Conservation (phyloP, 1,140 invertebrate species). For the Rhynchophorus ferrugineus region DNA sequence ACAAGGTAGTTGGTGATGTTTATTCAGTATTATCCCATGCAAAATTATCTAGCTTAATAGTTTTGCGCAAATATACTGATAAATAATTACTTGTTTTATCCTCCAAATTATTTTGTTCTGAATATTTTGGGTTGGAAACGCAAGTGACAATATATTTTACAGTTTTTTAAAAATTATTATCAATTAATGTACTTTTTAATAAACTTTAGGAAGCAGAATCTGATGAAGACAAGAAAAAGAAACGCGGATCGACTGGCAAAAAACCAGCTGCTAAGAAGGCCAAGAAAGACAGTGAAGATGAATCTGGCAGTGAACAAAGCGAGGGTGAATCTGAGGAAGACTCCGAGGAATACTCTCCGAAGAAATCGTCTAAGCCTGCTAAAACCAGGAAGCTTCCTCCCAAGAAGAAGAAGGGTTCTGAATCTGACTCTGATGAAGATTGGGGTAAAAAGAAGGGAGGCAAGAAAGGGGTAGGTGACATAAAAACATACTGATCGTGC, state of each 20-base stretch:
- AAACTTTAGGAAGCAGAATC: constrained; percentile 47
- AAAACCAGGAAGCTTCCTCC: constrained; percentile 41
- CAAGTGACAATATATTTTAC: no score
- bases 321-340: constrained; percentile 61
- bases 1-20: no score
- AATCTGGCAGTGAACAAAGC: constrained; percentile 52
- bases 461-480: constrained; percentile 34
- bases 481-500: neutral
- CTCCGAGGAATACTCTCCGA: constrained; percentile 61
- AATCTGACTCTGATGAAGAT: constrained; percentile 69
- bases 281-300: constrained; percentile 53
- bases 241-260: constrained; percentile 47
- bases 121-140: no score
- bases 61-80: no score
- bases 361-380: constrained; percentile 47
- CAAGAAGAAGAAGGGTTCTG: constrained; percentile 66
- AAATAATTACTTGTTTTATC: no score
- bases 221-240: constrained; percentile 53
- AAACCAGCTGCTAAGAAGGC: constrained; percentile 49
- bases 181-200: no score
- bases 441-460: constrained; percentile 60
- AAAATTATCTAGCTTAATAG: no score
- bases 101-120: no score
- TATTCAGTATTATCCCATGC: no score
- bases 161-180: no score